These are phyloP conservation scores for Himantopus leucocephalus DNA, from an alignment of 2,113 vertebrate species.

Conservation along the genomic window DNA sequence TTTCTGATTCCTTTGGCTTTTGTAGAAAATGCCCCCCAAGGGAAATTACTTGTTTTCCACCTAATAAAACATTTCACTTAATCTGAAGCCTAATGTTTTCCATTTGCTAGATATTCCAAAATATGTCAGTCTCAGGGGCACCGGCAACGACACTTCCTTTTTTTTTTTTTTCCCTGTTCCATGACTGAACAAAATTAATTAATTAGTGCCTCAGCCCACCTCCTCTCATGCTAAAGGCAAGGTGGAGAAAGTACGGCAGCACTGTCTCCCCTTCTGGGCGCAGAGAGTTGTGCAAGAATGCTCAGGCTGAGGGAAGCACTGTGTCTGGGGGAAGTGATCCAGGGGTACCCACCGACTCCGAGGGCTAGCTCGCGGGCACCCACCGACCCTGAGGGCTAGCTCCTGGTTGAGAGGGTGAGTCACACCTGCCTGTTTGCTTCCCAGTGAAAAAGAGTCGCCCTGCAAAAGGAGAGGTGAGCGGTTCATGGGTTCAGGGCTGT, in stretches of 20 bases:
- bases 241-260: not conserved
- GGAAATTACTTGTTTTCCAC: conserved; percentile 32
- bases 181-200: not conserved
- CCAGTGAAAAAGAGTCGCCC: not conserved
- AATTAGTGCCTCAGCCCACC: not conserved
- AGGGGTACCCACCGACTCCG: fast-evolving
- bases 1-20: not conserved
- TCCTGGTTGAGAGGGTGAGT: too few species aligned
- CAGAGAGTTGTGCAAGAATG: not conserved
- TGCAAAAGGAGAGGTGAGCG: not conserved
- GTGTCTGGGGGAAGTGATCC: not conserved
- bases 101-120: not conserved
- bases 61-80: conserved; percentile 8
- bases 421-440: not conserved
- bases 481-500: not conserved
- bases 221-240: not conserved
- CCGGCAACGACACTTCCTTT: not conserved
- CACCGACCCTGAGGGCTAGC: fast-evolving
- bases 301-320: not conserved
- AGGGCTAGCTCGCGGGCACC: too few species aligned
- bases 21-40: not conserved
- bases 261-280: fast-evolving
- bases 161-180: not conserved
- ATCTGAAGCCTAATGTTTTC: conserved; percentile 19
- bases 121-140: not conserved